Evolutionary conservation across 2,797 vertebrate genomes (phyloP).

Genomic region (Vultur gryphus): DNA sequence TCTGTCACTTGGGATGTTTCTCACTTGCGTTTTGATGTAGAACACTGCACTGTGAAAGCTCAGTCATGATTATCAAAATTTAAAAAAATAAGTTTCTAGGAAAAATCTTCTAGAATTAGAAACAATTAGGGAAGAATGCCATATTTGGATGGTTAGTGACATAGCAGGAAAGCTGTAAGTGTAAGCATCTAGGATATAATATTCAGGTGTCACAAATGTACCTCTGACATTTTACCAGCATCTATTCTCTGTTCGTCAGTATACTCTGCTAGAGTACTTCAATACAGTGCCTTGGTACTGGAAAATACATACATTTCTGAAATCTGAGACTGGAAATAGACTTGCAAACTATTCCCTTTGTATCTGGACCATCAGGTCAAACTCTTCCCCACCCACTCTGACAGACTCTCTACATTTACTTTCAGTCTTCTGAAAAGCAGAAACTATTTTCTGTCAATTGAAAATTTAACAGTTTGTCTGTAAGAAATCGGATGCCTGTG

Average conservation of each 20-base stretch:
- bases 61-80: background rate
- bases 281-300: background rate
- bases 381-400: background rate
- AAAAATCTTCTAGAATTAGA: background rate
- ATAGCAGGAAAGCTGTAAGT: background rate
- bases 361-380: background rate
- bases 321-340: background rate
- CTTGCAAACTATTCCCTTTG: background rate
- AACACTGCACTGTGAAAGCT: background rate
- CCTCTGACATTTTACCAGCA: background rate
- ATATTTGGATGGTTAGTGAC: background rate
- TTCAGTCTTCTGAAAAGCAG: background rate
- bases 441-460: background rate
- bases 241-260: fast-evolving
- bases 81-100: background rate
- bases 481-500: background rate
- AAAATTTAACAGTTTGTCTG: background rate
- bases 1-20: slow-evolving; percentile 1
- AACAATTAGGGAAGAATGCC: background rate
- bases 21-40: slow-evolving; percentile 2
- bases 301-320: background rate
- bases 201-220: background rate
- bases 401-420: background rate
- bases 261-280: background rate
- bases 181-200: background rate